These are phyloP conservation scores for Maconellicoccus hirsutus DNA, from an alignment of 1,140 invertebrate genomes.

Conservation along the genomic window DNA sequence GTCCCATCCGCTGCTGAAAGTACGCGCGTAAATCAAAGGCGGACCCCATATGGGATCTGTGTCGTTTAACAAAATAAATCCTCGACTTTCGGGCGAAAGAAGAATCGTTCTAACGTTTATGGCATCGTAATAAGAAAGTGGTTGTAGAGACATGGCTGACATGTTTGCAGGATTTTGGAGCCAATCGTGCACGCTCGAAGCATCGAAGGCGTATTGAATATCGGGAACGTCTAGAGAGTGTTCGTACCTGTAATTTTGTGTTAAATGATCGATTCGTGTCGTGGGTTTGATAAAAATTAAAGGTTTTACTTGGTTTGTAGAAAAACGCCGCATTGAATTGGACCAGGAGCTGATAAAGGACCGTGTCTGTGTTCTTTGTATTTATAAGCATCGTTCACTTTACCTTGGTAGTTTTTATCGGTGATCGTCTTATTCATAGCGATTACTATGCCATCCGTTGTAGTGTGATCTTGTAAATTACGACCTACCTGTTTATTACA, in stretches of 20 bases:
- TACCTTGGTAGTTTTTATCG: constrained; percentile 36
- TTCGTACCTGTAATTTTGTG: constrained; percentile 25
- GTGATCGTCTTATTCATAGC: constrained; percentile 38
- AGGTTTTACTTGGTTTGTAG: constrained; percentile 33
- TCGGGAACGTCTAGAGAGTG: constrained; percentile 40
- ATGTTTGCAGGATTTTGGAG: constrained; percentile 34
- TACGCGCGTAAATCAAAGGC: constrained; percentile 49
- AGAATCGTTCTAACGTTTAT: constrained; percentile 35
- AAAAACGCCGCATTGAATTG: constrained; percentile 33
- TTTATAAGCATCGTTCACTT: constrained; percentile 40
- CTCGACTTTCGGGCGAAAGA: constrained; percentile 40
- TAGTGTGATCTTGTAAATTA: constrained; percentile 39
- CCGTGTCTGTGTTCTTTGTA: constrained; percentile 36
- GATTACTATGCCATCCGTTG: constrained; percentile 36
- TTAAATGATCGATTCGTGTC: no score
- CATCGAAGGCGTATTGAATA: constrained; percentile 51
- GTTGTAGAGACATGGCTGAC: constrained; percentile 29
- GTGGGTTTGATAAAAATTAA: neutral
- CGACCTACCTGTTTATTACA: constrained; percentile 33
- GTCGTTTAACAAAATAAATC: constrained; percentile 37
- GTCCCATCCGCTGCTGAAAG: constrained; percentile 31
- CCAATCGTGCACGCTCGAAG: constrained; percentile 33
- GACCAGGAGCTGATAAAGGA: constrained; percentile 35
- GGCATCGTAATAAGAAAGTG: constrained; percentile 31
- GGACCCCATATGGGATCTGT: constrained; percentile 42